These are phyloP conservation scores for Climacteris rufus DNA, from an alignment of 2,113 vertebrate genomes.

Conservation along the genomic window DNA sequence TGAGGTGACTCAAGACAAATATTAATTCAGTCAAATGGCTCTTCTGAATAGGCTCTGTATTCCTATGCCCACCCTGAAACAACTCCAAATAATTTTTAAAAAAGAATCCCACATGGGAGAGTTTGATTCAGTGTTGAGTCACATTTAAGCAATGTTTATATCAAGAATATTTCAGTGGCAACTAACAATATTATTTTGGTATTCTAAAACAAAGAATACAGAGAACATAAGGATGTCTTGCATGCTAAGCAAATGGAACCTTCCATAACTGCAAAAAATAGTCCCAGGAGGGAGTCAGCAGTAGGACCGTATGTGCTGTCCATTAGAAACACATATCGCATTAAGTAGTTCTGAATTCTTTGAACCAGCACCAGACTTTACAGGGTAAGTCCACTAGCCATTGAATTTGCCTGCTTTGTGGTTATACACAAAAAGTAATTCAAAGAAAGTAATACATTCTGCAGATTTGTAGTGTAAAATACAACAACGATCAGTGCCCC, in stretches of 20 bases:
- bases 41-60: not conserved
- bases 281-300: not conserved
- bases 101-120: not conserved
- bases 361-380: not conserved
- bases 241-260: not conserved
- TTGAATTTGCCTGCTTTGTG: not conserved
- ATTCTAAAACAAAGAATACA: not conserved
- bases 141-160: not conserved
- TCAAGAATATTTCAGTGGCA: not conserved
- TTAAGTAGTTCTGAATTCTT: not conserved
- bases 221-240: not conserved
- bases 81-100: not conserved
- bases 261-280: not conserved
- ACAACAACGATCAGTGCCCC: not conserved
- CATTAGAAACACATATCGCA: not conserved
- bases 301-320: not conserved
- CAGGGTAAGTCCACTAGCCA: not conserved
- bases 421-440: not conserved
- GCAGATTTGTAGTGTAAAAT: not conserved
- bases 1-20: not conserved
- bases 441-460: not conserved
- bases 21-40: not conserved
- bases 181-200: not conserved
- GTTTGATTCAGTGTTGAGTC: not conserved
- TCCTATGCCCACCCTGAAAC: not conserved